Evolutionary conservation across 2,113 vertebrate species (phyloP), one percentile per base, ranked within the genome.

Genomic region (Zosterops borbonicus): DNA sequence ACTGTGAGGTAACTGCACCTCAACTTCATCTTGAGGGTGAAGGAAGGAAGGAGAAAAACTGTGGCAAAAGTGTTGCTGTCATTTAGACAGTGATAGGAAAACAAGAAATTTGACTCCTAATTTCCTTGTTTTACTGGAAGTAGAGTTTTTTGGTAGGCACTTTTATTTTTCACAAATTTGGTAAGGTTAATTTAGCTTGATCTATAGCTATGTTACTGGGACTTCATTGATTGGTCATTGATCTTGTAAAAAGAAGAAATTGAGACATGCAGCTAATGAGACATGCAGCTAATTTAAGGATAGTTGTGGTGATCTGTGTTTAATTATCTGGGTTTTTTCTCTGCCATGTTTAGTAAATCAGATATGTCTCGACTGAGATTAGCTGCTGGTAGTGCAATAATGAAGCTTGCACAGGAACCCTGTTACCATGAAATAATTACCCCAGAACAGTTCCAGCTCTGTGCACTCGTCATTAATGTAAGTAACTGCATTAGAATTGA

Each of bases 361-460:
- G 99, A 99, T 98, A 99, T 99, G 99, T 99, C 99, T 95, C 99
- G 99, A 80, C 98, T 99, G 97, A 98, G 99, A 97, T 98, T 99
- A 97, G 98, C 99, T 87, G 99, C 99, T 94, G 99, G 99, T 84
- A 98, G 99, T 96, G 99, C 99, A 97, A 99, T 99, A 95, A 99
- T 99, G 99, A 99, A 99, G 98, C 98, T 99, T 98, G 99, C 99
- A 88, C 99, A 99, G 97, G 99, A 99, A 94, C 99, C 99, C 65
- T 99, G 99, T 97, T 99, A 99, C 98, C 99, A 99, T 97, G 99
- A 99, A 98, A 99, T 99, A 98, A 99, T 99, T 97, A 99, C 99
- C 58, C 99, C 99, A 83, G 99, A 99, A 97, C 99, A 99, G 96
- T 99, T 99, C 96, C 99, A 99, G 97, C 99, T 99, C 89, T 99